phyloP scores from a whole-genome alignment of 1,140 invertebrate species.

The Bombus soroeensis region DNA sequence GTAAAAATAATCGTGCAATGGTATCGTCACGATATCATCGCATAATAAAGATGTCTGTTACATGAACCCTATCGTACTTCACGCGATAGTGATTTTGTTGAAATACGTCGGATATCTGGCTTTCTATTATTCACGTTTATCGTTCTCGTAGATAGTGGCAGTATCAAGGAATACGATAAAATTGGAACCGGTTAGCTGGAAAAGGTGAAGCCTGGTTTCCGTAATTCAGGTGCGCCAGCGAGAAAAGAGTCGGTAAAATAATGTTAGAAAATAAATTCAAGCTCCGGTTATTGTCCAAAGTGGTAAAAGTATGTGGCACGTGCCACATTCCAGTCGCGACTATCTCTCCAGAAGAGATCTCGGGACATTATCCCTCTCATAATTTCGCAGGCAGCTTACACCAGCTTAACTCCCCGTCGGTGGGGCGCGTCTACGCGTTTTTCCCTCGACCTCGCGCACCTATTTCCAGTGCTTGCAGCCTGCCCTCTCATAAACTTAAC shows the following conservation, averaged over 20 bases:
- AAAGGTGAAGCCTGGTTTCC: too few relatives aligned
- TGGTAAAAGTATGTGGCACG: slow-evolving; percentile 53
- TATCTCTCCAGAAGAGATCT: slow-evolving; percentile 62
- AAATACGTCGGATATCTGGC: neutral
- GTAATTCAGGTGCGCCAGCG: slow-evolving; percentile 8
- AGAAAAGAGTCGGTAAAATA: slow-evolving; percentile 12
- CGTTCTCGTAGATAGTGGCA: neutral
- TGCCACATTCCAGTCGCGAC: slow-evolving; percentile 52
- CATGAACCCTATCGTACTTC: too few relatives aligned
- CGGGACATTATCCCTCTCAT: slow-evolving; percentile 75
- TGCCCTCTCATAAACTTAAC: slow-evolving; percentile 72
- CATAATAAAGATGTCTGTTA: too few relatives aligned
- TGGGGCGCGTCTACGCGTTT: slow-evolving; percentile 55
- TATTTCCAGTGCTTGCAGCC: slow-evolving; percentile 55
- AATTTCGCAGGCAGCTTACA: slow-evolving; percentile 76
- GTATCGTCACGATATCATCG: too few relatives aligned
- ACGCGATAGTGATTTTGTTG: neutral
- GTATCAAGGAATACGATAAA: neutral
- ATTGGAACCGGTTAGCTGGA: neutral
- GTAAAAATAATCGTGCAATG: too few relatives aligned
- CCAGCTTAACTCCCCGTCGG: slow-evolving; percentile 66
- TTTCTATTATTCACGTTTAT: neutral
- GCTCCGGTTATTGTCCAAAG: slow-evolving; percentile 35
- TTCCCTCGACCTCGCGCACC: slow-evolving; percentile 31
- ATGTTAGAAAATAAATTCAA: slow-evolving; percentile 47